phyloP scores from a whole-genome alignment of 2,113 vertebrate genomes.

The Fregetta grallaria region DNA sequence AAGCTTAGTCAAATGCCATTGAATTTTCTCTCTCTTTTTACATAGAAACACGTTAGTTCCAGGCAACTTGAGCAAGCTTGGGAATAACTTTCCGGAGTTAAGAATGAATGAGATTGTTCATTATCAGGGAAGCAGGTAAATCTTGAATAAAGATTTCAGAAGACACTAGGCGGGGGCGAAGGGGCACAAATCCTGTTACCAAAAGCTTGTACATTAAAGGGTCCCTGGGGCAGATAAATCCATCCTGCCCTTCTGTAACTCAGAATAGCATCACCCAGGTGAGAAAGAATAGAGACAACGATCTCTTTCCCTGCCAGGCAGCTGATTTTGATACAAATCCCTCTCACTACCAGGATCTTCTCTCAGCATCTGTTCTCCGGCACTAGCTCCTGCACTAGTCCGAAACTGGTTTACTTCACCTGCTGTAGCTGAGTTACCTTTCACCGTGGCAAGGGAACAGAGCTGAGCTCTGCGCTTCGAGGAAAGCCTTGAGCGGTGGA shows the following conservation, averaged over 20 bases:
- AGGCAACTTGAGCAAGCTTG: not conserved
- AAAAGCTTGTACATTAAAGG: not conserved
- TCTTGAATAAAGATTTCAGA: not conserved
- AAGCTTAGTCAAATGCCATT: not conserved
- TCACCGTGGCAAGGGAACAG: not conserved
- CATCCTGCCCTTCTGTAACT: not conserved
- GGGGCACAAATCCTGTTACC: not conserved
- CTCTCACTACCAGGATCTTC: not conserved
- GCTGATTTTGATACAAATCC: not conserved
- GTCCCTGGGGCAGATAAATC: not conserved
- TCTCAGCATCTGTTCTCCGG: not conserved
- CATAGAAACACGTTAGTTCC: not conserved
- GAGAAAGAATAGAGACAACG: not conserved
- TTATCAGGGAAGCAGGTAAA: not conserved
- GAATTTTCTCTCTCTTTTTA: not conserved
- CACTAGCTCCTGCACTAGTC: not conserved
- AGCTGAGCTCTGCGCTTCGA: not conserved
- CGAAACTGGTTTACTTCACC: not conserved
- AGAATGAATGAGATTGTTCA: not conserved
- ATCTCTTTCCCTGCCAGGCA: not conserved
- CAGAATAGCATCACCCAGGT: not conserved
- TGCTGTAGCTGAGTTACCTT: not conserved
- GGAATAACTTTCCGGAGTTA: not conserved
- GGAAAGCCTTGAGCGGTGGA: not conserved
- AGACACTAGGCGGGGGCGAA: fast-evolving